Base-by-base conservation (phyloP, 2,113 vertebrate genomes). In the Cyanoliseus patagonus region DNA sequence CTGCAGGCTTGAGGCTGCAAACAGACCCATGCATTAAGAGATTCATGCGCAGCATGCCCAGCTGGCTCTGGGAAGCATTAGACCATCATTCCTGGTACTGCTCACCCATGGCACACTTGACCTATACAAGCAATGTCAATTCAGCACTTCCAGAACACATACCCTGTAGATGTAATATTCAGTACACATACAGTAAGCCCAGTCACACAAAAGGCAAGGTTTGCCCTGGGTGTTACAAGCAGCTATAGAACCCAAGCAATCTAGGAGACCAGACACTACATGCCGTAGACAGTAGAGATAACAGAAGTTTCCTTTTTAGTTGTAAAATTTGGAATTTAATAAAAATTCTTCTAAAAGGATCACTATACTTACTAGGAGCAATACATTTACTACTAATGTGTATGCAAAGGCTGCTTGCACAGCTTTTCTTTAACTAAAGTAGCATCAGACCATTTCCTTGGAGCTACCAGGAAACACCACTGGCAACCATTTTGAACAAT, bases 21-120 rank as follows among this genome's bases (percentile, higher is more conserved):
- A 74, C 0, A 51, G 73, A 53, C 17, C 3, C 3, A 37, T 4
- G 10, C 33, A 4, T 44, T 16, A 31, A 0, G 1, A 47, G 37
- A 83, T 76, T 37, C 52, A 46, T 0, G 0, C 0, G 0, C 18
- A 5, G 10, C 39, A 51, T 85, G 35, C 52, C 42, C 78, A 62
- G 70, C 67, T 69, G 70, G 70, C 63, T 73, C 70, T 61, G 33
- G 18, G 23, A 89, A 91, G 27, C 10, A 64, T 35, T 8, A 68
- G 23, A 62, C 13, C 11, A 4, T 19, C 51, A 19, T 59, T 30
- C 3, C 1, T 10, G 28, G 41, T n/a, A 76, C 41, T 23, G 68
- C 16, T 88, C 83, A 81, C 25, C 47, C 69, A 75, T 0, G 51
- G 61, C 49, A 57, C 0, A 0, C 61, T 24, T 51, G 33, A 83